Conservation (phyloP, 2,888 invertebrate species). For the Eilema depressum region DNA sequence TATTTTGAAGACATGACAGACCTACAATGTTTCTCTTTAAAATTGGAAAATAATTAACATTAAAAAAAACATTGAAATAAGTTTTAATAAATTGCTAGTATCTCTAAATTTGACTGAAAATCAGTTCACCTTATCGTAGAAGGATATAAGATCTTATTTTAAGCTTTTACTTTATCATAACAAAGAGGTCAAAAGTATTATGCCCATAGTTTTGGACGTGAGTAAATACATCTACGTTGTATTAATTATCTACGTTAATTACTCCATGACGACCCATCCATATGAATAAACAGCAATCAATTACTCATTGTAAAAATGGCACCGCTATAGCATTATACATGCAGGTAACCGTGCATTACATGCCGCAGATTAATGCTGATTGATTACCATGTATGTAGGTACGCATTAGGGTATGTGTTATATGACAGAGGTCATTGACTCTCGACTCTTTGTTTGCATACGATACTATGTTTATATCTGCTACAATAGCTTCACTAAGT, state of each 20-base stretch:
- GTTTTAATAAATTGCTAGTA: not conserved
- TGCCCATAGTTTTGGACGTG: not conserved
- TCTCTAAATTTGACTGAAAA: no score
- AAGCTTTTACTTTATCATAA: not conserved
- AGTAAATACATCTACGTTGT: not conserved
- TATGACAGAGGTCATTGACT: constrained; percentile 55
- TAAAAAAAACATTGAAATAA: not conserved
- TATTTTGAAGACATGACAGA: no score
- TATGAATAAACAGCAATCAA: constrained; percentile 27
- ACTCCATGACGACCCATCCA: constrained; percentile 9
- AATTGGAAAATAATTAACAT: no score
- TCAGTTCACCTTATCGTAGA: not conserved
- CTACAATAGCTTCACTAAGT: not conserved
- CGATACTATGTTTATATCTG: constrained; percentile 7
- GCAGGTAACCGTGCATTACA: constrained; percentile 27
- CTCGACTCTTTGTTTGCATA: constrained; percentile 37
- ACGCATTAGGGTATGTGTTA: constrained; percentile 48
- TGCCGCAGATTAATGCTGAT: constrained; percentile 67
- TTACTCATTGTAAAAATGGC: constrained; percentile 27
- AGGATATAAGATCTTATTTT: not conserved
- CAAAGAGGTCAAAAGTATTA: not conserved
- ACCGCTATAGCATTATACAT: constrained; percentile 30
- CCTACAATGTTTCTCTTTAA: no score
- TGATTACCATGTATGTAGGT: constrained; percentile 55
- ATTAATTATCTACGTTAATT: not conserved